Conservation (phyloP, 64 coral and sea anemone species). For the Actinia equina region DNA sequence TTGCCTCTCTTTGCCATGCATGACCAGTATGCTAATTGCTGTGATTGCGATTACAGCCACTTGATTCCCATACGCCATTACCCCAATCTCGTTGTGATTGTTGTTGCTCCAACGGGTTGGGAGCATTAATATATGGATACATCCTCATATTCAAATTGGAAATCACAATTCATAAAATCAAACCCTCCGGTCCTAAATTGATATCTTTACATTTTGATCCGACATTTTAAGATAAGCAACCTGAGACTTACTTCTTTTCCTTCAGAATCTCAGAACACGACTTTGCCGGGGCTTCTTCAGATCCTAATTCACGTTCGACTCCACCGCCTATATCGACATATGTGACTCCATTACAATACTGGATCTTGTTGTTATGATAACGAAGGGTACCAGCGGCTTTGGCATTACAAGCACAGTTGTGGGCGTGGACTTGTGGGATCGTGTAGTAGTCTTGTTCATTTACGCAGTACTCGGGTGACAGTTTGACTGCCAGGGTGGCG, state of each 20-base stretch:
- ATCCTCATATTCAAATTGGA: too few species aligned
- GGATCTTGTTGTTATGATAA: slow-evolving; percentile 11
- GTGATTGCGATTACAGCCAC: too few species aligned
- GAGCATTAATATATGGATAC: too few species aligned
- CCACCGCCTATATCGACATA: not conserved
- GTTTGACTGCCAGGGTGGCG: not conserved
- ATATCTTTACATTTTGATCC: too few species aligned
- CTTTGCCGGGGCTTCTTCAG: not conserved
- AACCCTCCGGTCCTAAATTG: too few species aligned
- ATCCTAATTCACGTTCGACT: not conserved
- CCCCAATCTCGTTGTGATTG: too few species aligned
- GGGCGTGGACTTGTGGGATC: not conserved
- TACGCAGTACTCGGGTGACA: not conserved
- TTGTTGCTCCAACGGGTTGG: too few species aligned
- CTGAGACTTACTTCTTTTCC: not conserved
- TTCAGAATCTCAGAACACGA: not conserved
- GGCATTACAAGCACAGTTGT: slow-evolving; percentile 2
- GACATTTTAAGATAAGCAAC: too few species aligned
- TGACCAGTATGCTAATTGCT: too few species aligned
- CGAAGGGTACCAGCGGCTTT: slow-evolving; percentile 11
- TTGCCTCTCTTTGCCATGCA: too few species aligned
- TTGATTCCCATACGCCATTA: too few species aligned
- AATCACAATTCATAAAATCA: too few species aligned
- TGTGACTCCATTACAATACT: not conserved
- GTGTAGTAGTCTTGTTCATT: not conserved